Evolutionary conservation across 2,113 vertebrate genomes (phyloP), one percentile per base, ranked within the genome.

Genomic region (Philantomba maxwellii): DNA sequence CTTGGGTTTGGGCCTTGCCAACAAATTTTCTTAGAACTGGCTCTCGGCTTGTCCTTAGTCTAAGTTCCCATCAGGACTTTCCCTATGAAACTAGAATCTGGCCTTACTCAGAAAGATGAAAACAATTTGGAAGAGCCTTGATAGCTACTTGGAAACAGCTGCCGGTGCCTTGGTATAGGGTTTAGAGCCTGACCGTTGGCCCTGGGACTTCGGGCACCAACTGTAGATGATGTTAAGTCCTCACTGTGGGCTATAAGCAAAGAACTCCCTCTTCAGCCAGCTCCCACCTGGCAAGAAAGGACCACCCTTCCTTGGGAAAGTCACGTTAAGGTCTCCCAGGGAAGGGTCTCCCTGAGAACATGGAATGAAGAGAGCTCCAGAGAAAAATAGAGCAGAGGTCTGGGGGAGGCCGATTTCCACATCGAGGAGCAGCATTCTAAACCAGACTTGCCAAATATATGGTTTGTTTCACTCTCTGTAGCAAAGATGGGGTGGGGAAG

Each of bases 61-160:
- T 98, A 95, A 98, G 92, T 98, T 98, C 95, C 97, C 93, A 97
- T 98, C 97, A 89, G n/a, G 94, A 96, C 45, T 96, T 97, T 98
- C 97, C 97, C 97, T 98, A 85, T 98, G 98, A 98, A 98, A 98
- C 97, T 83, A 39, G 92, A 98, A 96, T 98, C 97, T 98, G 98
- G 98, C 97, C 95, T 98, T 98, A 98, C 98, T 98, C 98, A 98
- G 97, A 98, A 95, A 95, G 98, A 97, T 92, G 96, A 98, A 97
- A 96, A 97, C 95, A 97, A 96, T 91, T 93, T 96, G 93, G 97
- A 94, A 96, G 96, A 62, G 93, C 58, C 95, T 96, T 94, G 93
- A 97, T 97, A 97, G 96, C 96, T 96, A 95, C 95, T 97, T 97
- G 95, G 96, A 96, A 97, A 89, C 92, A 95, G 95, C 95, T 95